Base-by-base conservation (phyloP, 2,888 invertebrate species). In the Ophioninae sp. region DNA sequence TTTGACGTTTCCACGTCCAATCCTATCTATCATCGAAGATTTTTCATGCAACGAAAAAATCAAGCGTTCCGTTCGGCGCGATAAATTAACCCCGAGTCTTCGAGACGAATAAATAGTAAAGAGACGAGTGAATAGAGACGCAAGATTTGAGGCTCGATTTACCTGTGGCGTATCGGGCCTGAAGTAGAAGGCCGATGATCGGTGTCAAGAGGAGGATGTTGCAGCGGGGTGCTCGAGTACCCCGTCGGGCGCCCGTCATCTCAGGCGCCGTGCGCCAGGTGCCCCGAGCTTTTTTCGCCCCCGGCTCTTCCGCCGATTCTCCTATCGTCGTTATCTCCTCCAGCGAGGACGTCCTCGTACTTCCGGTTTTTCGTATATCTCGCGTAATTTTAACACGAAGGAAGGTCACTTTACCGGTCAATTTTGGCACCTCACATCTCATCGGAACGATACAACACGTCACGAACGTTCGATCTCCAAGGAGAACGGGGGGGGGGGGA, bases 191-290 rank as follows among this genome's bases (percentile, higher is more conserved):
- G 78, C 89, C 88, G 77, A 92, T 86, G 84, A 91, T 83, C 73
- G 89, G 89, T 79, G 90, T 85, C 85, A 91, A 86, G 82, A 91
- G 86, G 83, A 91, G 87, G 85, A 88, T 88, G 75, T 86, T 88
- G 87, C 87, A 90, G 76, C 89, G 90, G 88, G 89, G 90, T 89
- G 89, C 88, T 86, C 87, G 88, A 88, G 89, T 89, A 88, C 89
- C 89, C 89, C 90, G 90, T 90, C 90, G 90, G 89, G 89, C 89
- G 89, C 87, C 89, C 91, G 91, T 91, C 92, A 92, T 92, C 87
- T 91, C 92, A 90, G 90, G 91, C 90, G 90, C 86, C 88, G 88
- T 88, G 90, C 90, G 89, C 90, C 91, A 88, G 89, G 82, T 86
- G 86, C 86, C 86, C 87, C 87, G 86, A 83, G 85, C 87, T 86